Conservation (phyloP, 2,797 vertebrate species). For the Coendou prehensilis region DNA sequence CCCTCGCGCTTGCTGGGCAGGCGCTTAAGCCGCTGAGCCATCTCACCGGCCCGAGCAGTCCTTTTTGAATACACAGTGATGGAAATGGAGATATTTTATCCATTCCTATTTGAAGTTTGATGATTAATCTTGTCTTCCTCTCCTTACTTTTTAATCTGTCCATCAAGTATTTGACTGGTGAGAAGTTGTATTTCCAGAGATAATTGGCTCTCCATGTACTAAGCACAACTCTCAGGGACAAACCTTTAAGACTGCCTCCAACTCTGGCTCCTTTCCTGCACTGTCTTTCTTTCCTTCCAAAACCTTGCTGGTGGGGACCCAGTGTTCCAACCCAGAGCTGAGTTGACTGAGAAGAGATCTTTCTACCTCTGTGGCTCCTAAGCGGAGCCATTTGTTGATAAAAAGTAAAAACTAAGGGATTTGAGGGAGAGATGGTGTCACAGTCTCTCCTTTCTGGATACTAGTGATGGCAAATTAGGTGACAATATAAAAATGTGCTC, state of each 20-base stretch:
- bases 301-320: neutral
- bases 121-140: neutral
- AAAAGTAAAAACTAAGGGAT: neutral
- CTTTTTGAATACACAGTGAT: neutral
- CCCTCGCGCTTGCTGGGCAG: no score
- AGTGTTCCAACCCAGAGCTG: neutral
- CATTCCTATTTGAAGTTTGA: neutral
- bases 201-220: neutral
- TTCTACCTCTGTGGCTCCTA: neutral
- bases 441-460: neutral
- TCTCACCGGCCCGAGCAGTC: no score
- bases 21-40: no score
- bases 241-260: neutral
- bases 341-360: neutral
- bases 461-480: neutral
- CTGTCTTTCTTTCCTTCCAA: neutral
- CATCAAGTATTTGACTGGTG: neutral
- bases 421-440: neutral
- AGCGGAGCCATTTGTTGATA: neutral
- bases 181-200: conserved; percentile 6
- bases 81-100: neutral
- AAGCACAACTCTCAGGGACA: neutral
- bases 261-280: neutral
- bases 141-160: neutral
- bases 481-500: neutral